phyloP scores from a whole-genome alignment of 2,113 vertebrate species.

The Empidonax traillii region DNA sequence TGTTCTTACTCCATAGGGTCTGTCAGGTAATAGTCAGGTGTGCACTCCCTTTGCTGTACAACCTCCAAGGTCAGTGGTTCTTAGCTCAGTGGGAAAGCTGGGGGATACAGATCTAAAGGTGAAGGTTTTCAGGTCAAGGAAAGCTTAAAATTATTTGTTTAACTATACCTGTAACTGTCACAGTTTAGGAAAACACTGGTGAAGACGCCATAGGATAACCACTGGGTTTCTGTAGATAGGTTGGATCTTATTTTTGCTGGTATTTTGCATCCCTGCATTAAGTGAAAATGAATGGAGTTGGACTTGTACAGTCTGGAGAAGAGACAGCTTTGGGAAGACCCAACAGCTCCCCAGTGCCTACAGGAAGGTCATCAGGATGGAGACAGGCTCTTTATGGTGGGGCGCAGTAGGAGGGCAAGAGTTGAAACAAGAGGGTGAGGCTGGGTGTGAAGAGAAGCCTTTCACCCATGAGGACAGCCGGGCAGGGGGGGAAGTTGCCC shows the following conservation, averaged over 20 bases:
- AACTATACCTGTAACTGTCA: not conserved
- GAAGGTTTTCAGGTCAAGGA: not conserved
- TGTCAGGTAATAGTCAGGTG: not conserved
- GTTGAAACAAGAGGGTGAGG: not conserved
- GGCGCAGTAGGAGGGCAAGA: not conserved
- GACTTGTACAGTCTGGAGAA: not conserved
- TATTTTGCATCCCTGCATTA: not conserved
- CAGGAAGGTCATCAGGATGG: not conserved
- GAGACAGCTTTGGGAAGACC: fast-evolving
- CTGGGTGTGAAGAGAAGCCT: not conserved
- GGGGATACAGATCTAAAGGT: not conserved
- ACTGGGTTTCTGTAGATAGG: not conserved
- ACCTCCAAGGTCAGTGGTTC: not conserved
- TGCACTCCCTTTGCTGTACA: not conserved
- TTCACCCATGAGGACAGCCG: not conserved
- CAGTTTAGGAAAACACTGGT: not conserved
- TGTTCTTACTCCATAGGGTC: not conserved
- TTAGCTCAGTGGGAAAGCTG: not conserved
- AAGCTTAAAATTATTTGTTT: not conserved
- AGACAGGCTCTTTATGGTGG: not conserved
- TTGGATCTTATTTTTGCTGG: not conserved
- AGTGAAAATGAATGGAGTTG: not conserved
- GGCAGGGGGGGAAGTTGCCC: not conserved
- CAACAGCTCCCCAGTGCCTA: not conserved
- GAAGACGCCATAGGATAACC: not conserved